Base-by-base conservation (phyloP, 1,140 invertebrate genomes). In the Phocides pigmalion region DNA sequence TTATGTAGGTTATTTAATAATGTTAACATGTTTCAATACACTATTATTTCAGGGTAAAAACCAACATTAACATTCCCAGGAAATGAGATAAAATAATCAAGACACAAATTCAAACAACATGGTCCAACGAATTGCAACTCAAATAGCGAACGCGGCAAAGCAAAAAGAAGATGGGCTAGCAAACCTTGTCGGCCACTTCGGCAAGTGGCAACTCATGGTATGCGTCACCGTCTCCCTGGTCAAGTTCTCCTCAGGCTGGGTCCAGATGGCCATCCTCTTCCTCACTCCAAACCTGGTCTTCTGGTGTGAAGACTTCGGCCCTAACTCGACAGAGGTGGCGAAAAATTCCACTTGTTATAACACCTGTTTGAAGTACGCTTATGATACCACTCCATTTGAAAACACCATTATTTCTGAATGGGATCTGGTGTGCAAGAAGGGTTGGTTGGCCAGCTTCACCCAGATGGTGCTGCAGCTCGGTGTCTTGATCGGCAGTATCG, bases 231-330 rank as follows among this genome's bases (percentile, higher is more conserved):
- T 94, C 3, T 93, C 90, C 0, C 35, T 93, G 8, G 85, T 93
- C 11, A 93, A 94, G 70, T 75, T 94, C 46, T 93, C 92, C 0
- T 92, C 93, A 14, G 92, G 92, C 19, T 93, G 92, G 92, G 92
- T 93, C 6, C 93, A 93, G 62, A 82, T 94, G 68, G 89, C 90
- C 0, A 93, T 93, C 51, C 79, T 93, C 4, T 93, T 93, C 20
- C 62, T 86, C 0, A 84, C 82, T 0, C 84, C 84, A 4, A 83
- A 76, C 14, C 16, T 77, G 1, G 71, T 54, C 2, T 87, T 75
- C 20, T 70, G 75, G 63, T 87, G 84, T 32, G 46, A 37, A 0
- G 68, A 78, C 11, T 79, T 88, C 16, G 70, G 62, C 5, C 46
- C 42, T 0, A 83, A 84, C 42, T 63, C 71, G 3, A 74, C 69